phyloP scores from a whole-genome alignment of 2,888 invertebrate genomes.

The Himalopsyche japonica region DNA sequence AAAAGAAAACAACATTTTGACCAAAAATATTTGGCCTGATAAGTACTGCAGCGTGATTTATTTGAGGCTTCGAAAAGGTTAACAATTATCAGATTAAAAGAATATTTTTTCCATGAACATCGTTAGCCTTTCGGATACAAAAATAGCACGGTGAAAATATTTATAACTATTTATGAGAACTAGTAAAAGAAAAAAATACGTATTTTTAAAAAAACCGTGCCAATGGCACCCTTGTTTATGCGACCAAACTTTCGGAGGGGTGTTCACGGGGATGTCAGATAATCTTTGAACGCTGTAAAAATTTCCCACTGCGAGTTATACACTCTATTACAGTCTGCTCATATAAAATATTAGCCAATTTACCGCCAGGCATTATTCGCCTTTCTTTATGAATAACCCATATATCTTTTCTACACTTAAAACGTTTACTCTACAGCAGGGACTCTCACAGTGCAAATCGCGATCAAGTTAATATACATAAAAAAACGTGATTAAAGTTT shows the following conservation, averaged over 20 bases:
- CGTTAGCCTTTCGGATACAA: too few species aligned
- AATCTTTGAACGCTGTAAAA: not conserved
- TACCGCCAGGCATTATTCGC: constrained; percentile 11
- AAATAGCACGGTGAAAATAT: too few species aligned
- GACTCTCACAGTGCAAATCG: not conserved
- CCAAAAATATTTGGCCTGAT: too few species aligned
- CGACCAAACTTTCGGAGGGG: not conserved
- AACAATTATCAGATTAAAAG: too few species aligned
- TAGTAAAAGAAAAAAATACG: too few species aligned
- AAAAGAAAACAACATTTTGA: too few species aligned
- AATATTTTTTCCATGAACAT: too few species aligned
- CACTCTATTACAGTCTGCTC: constrained; percentile 2
- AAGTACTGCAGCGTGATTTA: too few species aligned
- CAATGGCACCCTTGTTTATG: not conserved
- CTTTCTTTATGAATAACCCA: constrained; percentile 28
- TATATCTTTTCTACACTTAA: constrained; percentile 23
- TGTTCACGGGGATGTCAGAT: not conserved
- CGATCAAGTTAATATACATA: not conserved
- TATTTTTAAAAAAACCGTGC: not conserved
- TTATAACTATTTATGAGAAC: too few species aligned
- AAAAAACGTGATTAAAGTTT: too few species aligned
- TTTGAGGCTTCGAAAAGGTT: too few species aligned
- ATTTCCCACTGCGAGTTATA: not conserved
- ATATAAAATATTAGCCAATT: constrained; percentile 31
- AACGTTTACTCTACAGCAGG: not conserved